These are phyloP conservation scores for Gymnocypris eckloni DNA, from an alignment of 2,797 vertebrate species.

Conservation along the genomic window DNA sequence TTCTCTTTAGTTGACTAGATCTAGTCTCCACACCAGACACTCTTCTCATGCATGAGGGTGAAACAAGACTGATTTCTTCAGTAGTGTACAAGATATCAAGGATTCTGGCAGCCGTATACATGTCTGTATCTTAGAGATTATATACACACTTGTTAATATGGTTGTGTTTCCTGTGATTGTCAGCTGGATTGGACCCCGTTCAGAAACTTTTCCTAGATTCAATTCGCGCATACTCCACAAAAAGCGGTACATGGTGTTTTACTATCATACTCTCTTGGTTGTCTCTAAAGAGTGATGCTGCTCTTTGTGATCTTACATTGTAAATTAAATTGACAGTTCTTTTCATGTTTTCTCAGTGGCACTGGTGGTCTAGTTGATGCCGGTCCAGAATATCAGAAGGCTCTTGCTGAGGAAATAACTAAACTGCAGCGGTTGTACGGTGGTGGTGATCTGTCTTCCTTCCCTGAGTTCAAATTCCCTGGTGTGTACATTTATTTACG, in stretches of 20 bases:
- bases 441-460: conserved; percentile 86
- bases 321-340: neutral
- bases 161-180: conserved; percentile 50
- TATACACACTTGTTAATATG: neutral
- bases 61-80: neutral
- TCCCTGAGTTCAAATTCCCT: conserved; percentile 90
- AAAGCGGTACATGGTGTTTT: conserved; percentile 83
- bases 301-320: neutral
- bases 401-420: conserved; percentile 81
- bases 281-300: neutral
- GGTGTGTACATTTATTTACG: conserved; percentile 72
- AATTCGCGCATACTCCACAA: conserved; percentile 85
- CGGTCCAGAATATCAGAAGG: conserved; percentile 87
- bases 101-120: conserved; percentile 24
- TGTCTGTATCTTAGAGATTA: conserved; percentile 5
- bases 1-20: conserved; percentile 52
- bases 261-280: neutral
- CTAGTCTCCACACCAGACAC: conserved; percentile 44
- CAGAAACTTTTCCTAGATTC: conserved; percentile 95
- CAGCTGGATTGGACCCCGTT: conserved; percentile 88
- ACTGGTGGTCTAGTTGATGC: conserved; percentile 84
- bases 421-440: conserved; percentile 88
- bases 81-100: conserved; percentile 3
- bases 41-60: conserved; percentile 63
- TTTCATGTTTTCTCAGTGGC: conserved; percentile 70